Base-by-base conservation (phyloP, 2,113 vertebrate species). In the Pimephales promelas region DNA sequence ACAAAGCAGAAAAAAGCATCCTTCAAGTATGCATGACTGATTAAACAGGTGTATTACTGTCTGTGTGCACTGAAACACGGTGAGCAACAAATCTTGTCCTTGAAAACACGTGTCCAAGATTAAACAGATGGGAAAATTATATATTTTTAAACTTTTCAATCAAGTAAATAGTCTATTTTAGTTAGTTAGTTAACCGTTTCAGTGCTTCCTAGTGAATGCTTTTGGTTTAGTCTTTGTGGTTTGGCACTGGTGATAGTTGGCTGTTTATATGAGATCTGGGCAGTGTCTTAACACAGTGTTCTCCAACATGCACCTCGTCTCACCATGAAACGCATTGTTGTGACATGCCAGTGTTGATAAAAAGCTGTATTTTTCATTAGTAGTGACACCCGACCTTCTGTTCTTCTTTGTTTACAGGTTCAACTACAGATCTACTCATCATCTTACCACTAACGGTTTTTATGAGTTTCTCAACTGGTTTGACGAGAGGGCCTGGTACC, bases 401-500 rank as follows among this genome's bases (percentile, higher is more conserved):
- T 74, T 59, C 64, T 22, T 76, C 34, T 47, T 7, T 84, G 24
- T 72, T n/a, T 61, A 68, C 90, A 99, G 98, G 98, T 99, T 99
- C 94, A 99, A 99, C 94, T 99, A 99, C 90, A 97, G 98, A 95
- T 98, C 98, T 88, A 99, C 98, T 64, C 98, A 99, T 92, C 97
- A 99, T 93, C 98, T 99, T 93, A 96, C 97, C 87, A 97, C 97
- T 86, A 98, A 99, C 89, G 98, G 98, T 86, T 99, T 99, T 95
- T 99, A 98, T 85, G 98, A 99, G 93, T 99, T 99, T 94, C 96
- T 99, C 91, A 99, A 99, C 93, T 99, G 98, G 98, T 99, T 99
- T 90, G 98, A 99, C 84, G 98, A 99, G 92, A 95, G 98, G 93
- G 98, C 98, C 82, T 99, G 98, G 98, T 99, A 99, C 92, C 98